These are phyloP conservation scores for Crotalus viridis DNA, from an alignment of 2,113 vertebrate genomes.

Conservation along the genomic window DNA sequence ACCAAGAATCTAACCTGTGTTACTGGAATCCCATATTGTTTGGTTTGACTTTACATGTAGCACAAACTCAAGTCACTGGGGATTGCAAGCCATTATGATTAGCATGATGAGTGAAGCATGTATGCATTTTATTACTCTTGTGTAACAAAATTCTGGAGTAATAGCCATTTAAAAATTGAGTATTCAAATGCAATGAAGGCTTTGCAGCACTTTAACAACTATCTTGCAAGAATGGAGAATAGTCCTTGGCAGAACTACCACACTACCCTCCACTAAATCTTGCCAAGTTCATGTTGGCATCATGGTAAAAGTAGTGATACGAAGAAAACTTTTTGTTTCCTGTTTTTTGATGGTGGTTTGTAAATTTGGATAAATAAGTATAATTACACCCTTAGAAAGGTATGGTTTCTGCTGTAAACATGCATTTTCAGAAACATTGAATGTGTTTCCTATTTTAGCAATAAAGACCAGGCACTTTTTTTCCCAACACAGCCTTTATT, in stretches of 20 bases:
- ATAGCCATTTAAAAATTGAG: not conserved
- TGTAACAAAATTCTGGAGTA: not conserved
- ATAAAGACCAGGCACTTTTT: not conserved
- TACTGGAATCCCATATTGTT: not conserved
- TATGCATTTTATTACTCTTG: not conserved
- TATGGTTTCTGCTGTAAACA: not conserved
- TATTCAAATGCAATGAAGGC: not conserved
- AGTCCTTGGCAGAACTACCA: not conserved
- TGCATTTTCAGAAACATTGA: not conserved
- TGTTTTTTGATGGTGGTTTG: not conserved
- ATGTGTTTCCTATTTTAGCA: not conserved
- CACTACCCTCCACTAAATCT: not conserved
- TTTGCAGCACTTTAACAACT: not conserved
- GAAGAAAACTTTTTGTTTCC: not conserved
- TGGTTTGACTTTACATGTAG: not conserved
- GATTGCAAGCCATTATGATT: not conserved
- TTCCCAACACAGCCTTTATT: slow-evolving; percentile 60
- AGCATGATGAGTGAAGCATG: not conserved
- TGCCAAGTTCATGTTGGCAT: not conserved
- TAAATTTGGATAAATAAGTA: not conserved
- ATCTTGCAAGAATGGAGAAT: not conserved
- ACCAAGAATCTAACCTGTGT: not conserved
- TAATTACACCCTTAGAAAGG: not conserved
- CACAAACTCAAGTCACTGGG: not conserved
- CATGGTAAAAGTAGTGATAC: not conserved